phyloP scores from a whole-genome alignment of 2,888 invertebrate species.

The Carabus problematicus region DNA sequence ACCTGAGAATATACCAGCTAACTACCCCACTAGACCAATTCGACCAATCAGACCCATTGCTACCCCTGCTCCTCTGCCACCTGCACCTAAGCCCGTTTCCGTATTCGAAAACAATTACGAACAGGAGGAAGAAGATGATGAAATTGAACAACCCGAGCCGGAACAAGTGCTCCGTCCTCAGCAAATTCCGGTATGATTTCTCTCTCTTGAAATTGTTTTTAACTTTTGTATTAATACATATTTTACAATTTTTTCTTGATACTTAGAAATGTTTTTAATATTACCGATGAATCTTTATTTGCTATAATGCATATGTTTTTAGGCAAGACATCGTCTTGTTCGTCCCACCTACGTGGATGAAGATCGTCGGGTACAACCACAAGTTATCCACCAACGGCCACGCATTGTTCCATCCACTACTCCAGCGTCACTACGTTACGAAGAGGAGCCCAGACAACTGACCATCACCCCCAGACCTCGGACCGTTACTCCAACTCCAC shows the following conservation, averaged over 20 bases:
- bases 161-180: conserved; percentile 58
- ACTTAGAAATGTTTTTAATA: not conserved
- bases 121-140: conserved; percentile 62
- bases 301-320: conserved; percentile 39
- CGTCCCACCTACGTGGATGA: conserved; percentile 55
- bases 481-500: conserved; percentile 58
- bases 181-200: conserved; percentile 55
- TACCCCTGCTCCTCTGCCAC: conserved; percentile 57
- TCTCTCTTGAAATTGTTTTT: conserved; percentile 22
- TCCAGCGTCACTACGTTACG: conserved; percentile 57
- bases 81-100: conserved; percentile 65
- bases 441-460: conserved; percentile 54
- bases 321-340: conserved; percentile 50
- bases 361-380: conserved; percentile 50
- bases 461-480: conserved; percentile 69
- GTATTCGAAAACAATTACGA: conserved; percentile 75
- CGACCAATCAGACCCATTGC: conserved; percentile 58
- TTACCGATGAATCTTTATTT: not conserved
- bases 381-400: conserved; percentile 52
- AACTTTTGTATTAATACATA: not conserved
- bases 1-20: conserved; percentile 69
- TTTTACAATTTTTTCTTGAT: not conserved
- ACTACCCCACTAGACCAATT: conserved; percentile 67
- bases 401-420: conserved; percentile 62
- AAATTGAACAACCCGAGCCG: conserved; percentile 66